A percentile compares a stretch with the other conserved stretches of the same genome.
These are phyloP conservation scores for Leptinotarsa lineolata DNA, from an alignment of 1,140 invertebrate species.

Conservation along the genomic window DNA sequence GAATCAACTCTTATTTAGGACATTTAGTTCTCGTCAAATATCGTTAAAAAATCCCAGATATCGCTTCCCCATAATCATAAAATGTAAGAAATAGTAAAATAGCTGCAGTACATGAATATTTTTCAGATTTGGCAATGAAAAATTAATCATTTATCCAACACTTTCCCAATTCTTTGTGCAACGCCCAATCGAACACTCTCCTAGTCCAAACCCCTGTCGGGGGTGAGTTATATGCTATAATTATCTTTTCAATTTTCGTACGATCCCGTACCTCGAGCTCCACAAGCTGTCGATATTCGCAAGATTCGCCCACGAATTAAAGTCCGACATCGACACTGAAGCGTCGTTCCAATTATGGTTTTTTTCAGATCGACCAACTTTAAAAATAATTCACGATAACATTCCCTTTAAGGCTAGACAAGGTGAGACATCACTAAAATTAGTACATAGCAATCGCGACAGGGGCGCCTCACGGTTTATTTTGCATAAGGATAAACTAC, in stretches of 20 bases:
- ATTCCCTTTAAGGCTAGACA: constrained; percentile 41
- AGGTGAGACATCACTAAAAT: constrained; percentile 30
- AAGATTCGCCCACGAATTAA: constrained; percentile 1
- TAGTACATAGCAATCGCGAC: constrained; percentile 9
- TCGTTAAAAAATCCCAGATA: too few relatives aligned
- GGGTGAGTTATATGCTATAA: neutral
- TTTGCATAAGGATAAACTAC: too few relatives aligned
- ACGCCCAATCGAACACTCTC: neutral
- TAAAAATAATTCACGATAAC: constrained; percentile 24
- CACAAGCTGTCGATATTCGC: neutral
- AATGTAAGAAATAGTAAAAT: too few relatives aligned
- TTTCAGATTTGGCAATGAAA: too few relatives aligned
- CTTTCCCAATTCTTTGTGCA: too few relatives aligned
- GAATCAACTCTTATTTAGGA: too few relatives aligned
- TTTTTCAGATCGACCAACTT: neutral
- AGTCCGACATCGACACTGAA: neutral
- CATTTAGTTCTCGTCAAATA: too few relatives aligned
- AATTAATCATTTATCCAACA: too few relatives aligned
- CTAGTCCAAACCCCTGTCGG: neutral
- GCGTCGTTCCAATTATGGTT: neutral
- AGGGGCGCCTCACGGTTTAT: neutral
- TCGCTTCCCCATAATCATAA: too few relatives aligned
- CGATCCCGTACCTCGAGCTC: neutral
- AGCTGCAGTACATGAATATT: too few relatives aligned
- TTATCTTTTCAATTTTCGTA: constrained; percentile 1